phyloP scores from a whole-genome alignment of 1,140 invertebrate genomes.

The Rhopalosiphum padi region DNA sequence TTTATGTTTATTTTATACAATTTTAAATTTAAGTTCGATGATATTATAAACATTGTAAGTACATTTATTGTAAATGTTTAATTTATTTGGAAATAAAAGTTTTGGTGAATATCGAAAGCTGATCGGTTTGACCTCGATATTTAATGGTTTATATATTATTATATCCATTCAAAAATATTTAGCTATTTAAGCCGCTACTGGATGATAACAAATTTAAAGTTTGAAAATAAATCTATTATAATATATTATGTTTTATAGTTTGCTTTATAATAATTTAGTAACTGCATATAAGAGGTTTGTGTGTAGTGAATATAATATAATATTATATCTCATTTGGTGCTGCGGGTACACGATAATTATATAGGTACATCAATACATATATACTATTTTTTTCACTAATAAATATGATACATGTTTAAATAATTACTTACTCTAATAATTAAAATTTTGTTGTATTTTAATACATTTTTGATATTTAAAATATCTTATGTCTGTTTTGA shows the following conservation, averaged over 20 bases:
- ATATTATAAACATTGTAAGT: neutral
- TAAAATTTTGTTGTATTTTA: neutral
- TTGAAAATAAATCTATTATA: neutral
- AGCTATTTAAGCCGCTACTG: neutral
- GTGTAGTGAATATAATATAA: neutral
- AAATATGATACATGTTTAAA: neutral
- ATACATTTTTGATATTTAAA: neutral
- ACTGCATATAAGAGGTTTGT: neutral
- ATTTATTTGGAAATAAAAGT: neutral
- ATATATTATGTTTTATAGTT: neutral
- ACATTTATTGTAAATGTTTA: neutral
- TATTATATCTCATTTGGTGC: neutral
- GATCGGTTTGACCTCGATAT: neutral
- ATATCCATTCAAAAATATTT: neutral
- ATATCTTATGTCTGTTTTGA: neutral
- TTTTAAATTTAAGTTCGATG: neutral
- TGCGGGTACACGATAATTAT: neutral
- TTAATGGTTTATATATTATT: neutral
- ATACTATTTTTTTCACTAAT: neutral
- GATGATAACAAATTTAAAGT: neutral
- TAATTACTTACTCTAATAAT: neutral
- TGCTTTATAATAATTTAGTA: neutral
- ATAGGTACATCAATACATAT: too few relatives aligned
- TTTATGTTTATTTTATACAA: neutral
- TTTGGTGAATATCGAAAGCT: neutral